Base-by-base conservation (phyloP, 2,797 vertebrate species). In the Menidia menidia region DNA sequence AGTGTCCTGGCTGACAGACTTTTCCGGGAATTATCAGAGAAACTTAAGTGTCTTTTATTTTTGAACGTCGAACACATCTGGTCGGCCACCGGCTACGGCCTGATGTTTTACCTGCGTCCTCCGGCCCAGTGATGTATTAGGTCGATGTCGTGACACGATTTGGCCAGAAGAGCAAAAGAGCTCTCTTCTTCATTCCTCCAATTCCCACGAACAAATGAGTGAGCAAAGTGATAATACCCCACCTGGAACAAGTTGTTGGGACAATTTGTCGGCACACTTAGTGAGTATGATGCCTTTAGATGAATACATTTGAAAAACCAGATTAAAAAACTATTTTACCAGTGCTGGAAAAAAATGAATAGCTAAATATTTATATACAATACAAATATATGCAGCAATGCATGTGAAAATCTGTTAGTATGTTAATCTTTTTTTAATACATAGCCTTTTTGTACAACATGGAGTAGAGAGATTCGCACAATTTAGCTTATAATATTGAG, bases 91-190 rank as follows among this genome's bases (percentile, higher is more conserved):
- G 31, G 47, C 31, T 44, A 8, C 39, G 64, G 25, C 64, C 3
- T 66, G n/a, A 44, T 73, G 47, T 42, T 55, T 84, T 86, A 96
- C 96, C 92, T 95, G 80, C 93, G 94, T 3, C 73, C 84, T 42
- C 94, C 94, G 47, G 93, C 94, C 95, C 95, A 96, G 79, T 95
- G 94, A 76, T 94, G 86, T 61, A 96, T 95, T 15, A 96, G 85
- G 84, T 96, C 95, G 1, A 96, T 80, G 73, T 96, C 96, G 60
- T 96, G 96, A 79, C 95, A 96, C 1, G 95, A 96, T 77, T 96
- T 96, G 12, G 95, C 91, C 82, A 96, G 81, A 71, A 96, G 93
- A 57, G 94, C 90, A 68, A 95, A 96, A 4, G 95, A 93, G 77
- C 95, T 96, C 62, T 95, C 93, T 0, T 85, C 86, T 72, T 96